Evolutionary conservation across 2,888 invertebrate species (phyloP).

Genomic region (Dryadula phaetusa): DNA sequence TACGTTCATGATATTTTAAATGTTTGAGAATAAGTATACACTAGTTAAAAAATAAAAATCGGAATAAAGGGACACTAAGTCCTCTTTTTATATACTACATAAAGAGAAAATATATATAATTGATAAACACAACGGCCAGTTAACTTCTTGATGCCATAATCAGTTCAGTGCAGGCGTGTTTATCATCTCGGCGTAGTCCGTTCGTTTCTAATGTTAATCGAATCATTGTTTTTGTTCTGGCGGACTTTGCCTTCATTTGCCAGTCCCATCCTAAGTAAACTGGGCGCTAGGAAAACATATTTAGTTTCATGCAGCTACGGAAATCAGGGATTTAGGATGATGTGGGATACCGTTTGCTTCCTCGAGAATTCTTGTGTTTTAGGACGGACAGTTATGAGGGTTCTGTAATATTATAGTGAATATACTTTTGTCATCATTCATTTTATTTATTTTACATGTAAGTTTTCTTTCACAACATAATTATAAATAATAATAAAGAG

Average conservation of each 20-base stretch:
- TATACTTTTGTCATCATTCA: too few species aligned
- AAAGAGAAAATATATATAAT: too few species aligned
- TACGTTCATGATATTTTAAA: too few species aligned
- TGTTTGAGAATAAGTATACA: too few species aligned
- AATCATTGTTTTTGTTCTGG: slow-evolving; percentile 57
- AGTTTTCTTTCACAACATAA: too few species aligned
- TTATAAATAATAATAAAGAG: too few species aligned
- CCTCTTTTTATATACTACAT: too few species aligned
- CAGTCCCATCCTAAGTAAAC: slow-evolving; percentile 55
- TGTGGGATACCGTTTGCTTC: slow-evolving; percentile 3
- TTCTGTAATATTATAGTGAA: not conserved
- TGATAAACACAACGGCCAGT: not conserved
- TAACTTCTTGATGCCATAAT: slow-evolving; percentile 22
- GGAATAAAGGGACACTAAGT: too few species aligned
- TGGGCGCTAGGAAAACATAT: slow-evolving; percentile 50
- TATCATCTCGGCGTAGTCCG: slow-evolving; percentile 45
- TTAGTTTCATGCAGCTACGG: slow-evolving; percentile 41
- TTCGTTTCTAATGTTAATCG: slow-evolving; percentile 52
- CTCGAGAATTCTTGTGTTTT: not conserved
- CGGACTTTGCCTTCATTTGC: slow-evolving; percentile 53
- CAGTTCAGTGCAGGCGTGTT: slow-evolving; percentile 34
- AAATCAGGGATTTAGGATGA: slow-evolving; percentile 24
- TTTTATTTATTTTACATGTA: too few species aligned
- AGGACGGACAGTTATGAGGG: not conserved
- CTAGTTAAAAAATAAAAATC: too few species aligned